A percentile compares a stretch with the other conserved stretches of the same genome.
phyloP scores from a whole-genome alignment of 2,113 vertebrate species.

The Merops nubicus region DNA sequence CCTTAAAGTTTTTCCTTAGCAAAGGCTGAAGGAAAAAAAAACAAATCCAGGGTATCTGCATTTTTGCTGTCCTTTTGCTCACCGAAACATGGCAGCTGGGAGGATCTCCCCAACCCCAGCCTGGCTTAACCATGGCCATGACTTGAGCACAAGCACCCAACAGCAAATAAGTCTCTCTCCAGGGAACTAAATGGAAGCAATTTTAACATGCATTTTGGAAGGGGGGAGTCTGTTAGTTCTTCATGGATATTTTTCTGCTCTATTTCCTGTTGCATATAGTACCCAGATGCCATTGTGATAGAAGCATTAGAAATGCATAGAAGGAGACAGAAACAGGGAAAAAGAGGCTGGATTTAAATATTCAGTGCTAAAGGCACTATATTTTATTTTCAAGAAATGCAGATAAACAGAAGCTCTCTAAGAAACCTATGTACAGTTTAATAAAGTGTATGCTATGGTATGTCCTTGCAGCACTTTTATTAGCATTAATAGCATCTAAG shows the following conservation, averaged over 20 bases:
- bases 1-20: neutral
- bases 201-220: neutral
- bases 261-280: conserved; percentile 44
- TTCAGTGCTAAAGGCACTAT: conserved; percentile 44
- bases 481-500: conserved; percentile 41
- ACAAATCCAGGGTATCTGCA: neutral
- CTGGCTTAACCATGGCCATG: neutral
- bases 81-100: rapidly evolving
- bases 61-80: neutral
- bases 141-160: neutral
- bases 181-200: neutral
- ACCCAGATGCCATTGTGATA: conserved; percentile 31
- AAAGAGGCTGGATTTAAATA: conserved; percentile 59
- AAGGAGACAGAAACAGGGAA: neutral
- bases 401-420: conserved; percentile 39
- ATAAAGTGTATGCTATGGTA: neutral
- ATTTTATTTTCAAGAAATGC: conserved; percentile 37
- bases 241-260: conserved; percentile 31
- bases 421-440: conserved; percentile 38
- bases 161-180: neutral
- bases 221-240: neutral
- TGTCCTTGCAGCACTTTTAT: conserved; percentile 38
- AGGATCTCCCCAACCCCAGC: neutral
- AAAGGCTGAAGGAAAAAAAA: neutral
- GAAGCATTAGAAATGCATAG: conserved; percentile 64